Conservation (phyloP, 2,113 vertebrate species). For the Trichomycterus rosablanca region DNA sequence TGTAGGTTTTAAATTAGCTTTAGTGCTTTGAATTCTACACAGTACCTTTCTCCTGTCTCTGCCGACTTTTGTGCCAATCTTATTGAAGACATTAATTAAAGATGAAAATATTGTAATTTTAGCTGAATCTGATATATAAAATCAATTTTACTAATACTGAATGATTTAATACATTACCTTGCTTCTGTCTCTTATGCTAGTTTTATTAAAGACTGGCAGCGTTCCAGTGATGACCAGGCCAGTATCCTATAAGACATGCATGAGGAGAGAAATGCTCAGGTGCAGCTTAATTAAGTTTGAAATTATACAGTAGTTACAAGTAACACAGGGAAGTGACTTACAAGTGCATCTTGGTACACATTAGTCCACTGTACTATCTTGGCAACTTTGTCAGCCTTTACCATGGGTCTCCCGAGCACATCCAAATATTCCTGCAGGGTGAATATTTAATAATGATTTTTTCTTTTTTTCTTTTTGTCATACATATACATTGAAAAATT, state of each 20-base stretch:
- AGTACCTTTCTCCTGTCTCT: not conserved
- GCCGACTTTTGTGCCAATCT: not conserved
- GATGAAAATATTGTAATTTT: not conserved
- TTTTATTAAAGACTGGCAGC: conserved; percentile 85
- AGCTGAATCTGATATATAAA: not conserved
- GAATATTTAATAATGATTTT: not conserved
- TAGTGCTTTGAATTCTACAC: too few species aligned
- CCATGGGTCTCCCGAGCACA: conserved; percentile 95
- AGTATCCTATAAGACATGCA: conserved; percentile 67
- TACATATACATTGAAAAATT: too few species aligned
- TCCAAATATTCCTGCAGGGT: conserved; percentile 86
- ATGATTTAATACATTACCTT: conserved; percentile 11
- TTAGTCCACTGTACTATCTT: conserved; percentile 98
- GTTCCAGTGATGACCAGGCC: conserved; percentile 90
- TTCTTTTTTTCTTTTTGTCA: too few species aligned
- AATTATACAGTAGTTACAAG: not conserved
- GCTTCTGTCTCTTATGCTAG: conserved; percentile 52
- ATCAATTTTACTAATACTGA: not conserved
- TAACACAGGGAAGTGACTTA: conserved; percentile 54
- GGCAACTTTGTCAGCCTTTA: conserved; percentile 77
- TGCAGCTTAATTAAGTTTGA: too few species aligned
- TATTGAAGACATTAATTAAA: not conserved
- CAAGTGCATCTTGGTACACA: conserved; percentile 93
- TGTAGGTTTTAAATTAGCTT: too few species aligned
- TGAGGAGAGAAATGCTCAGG: conserved; percentile 1